phyloP scores from a whole-genome alignment of 2,797 vertebrate genomes.

The Atherinosoma microstoma region DNA sequence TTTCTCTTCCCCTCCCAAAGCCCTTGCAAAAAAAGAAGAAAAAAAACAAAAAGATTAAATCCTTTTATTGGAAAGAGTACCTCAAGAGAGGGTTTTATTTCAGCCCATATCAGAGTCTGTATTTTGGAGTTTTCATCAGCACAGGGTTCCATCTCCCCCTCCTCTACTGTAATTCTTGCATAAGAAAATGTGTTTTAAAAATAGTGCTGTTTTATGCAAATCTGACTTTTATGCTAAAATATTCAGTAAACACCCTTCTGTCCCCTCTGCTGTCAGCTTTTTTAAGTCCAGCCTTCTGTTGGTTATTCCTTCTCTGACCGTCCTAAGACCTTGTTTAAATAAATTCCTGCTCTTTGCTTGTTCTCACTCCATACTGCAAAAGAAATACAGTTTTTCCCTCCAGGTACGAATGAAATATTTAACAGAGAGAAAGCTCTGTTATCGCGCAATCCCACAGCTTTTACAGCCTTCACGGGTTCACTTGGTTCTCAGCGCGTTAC shows the following conservation, averaged over 20 bases:
- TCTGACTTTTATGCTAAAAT: constrained; percentile 36
- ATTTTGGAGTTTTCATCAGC: background rate
- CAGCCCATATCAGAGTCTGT: background rate
- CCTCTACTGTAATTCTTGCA: constrained; percentile 30
- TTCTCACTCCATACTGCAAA: background rate
- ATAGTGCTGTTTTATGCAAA: constrained; percentile 47
- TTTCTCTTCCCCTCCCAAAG: constrained; percentile 19
- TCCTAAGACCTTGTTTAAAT: constrained; percentile 24
- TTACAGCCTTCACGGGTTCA: background rate
- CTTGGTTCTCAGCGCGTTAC: background rate
- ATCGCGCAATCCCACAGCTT: background rate
- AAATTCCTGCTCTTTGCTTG: background rate
- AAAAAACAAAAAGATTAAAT: constrained; percentile 5
- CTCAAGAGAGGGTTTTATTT: constrained; percentile 15
- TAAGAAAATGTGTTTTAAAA: constrained; percentile 40
- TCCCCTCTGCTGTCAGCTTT: constrained; percentile 43
- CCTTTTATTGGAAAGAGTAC: constrained; percentile 11
- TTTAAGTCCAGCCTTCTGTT: constrained; percentile 14
- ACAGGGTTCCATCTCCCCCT: background rate
- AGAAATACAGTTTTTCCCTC: background rate
- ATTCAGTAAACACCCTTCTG: constrained; percentile 37
- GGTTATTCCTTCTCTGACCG: constrained; percentile 3
- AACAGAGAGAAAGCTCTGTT: background rate
- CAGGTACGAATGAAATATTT: background rate
- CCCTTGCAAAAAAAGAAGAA: background rate